Percentiles rank a stretch among this genome's conserved stretches.
phyloP scores from a whole-genome alignment of 2,113 vertebrate genomes.

The Mesocricetus auratus region DNA sequence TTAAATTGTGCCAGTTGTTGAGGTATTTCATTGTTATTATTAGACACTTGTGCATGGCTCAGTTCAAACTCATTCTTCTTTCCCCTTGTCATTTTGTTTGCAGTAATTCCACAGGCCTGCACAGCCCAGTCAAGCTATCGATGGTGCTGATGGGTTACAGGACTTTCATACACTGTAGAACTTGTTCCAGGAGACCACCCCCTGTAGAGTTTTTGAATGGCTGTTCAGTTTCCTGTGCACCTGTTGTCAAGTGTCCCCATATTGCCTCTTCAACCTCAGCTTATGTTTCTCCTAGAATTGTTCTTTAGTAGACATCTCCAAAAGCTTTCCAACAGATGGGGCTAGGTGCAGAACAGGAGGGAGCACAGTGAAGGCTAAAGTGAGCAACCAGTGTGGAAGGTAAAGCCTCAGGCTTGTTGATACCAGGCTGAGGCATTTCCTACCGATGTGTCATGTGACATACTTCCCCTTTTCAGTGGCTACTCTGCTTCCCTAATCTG shows the following conservation, averaged over 20 bases:
- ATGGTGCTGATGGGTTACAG: not conserved
- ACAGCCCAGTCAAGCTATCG: not conserved
- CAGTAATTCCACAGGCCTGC: not conserved
- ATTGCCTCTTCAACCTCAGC: slow-evolving; percentile 5
- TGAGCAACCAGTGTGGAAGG: not conserved
- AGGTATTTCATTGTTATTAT: not conserved
- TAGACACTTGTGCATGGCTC: not conserved
- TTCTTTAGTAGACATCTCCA: not conserved
- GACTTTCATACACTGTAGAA: not conserved
- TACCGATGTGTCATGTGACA: not conserved
- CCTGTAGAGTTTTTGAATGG: not conserved
- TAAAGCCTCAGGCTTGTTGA: too few species aligned
- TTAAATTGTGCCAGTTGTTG: not conserved
- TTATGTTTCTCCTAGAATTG: not conserved
- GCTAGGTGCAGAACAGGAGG: not conserved
- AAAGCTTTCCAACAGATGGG: not conserved
- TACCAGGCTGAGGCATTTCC: not conserved
- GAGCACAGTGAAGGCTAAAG: not conserved
- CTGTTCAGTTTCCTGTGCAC: not conserved
- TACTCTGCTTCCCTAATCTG: slow-evolving; percentile 48
- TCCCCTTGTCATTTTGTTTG: not conserved
- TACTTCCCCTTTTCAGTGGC: slow-evolving; percentile 28
- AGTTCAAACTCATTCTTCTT: not conserved
- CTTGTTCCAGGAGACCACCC: not conserved
- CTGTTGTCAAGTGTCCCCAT: not conserved